phyloP scores from a whole-genome alignment of 2,888 invertebrate species.

The Eristalis intricaria region DNA sequence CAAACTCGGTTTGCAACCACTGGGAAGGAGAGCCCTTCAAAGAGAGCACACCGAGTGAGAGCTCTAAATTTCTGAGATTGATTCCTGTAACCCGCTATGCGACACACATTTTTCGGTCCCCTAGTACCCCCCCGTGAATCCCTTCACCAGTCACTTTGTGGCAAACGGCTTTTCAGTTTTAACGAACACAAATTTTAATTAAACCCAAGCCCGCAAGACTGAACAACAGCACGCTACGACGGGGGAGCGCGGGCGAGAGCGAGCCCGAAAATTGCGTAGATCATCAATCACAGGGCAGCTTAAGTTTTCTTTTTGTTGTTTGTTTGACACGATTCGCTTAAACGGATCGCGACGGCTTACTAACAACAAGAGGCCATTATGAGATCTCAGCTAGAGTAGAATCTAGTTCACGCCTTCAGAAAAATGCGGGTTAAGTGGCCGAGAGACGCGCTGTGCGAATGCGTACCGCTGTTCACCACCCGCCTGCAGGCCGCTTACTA shows the following conservation, averaged over 20 bases:
- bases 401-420: not conserved
- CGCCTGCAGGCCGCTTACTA: not conserved
- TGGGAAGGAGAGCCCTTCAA: not conserved
- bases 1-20: not conserved
- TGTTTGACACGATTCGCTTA: constrained; percentile 57
- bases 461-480: not conserved
- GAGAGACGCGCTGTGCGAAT: not conserved
- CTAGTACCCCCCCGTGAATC: not conserved
- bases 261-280: constrained; percentile 37
- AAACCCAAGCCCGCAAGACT: not conserved
- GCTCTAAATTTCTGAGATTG: not conserved
- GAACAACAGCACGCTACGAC: not conserved
- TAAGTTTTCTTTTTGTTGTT: constrained; percentile 24
- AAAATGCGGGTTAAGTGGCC: not conserved
- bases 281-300: constrained; percentile 53
- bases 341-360: constrained; percentile 44
- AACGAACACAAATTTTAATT: not conserved
- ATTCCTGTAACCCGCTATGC: not conserved
- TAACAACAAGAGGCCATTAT: not conserved
- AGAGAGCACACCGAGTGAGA: not conserved
- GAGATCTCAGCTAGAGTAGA: not conserved
- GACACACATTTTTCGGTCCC: not conserved
- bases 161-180: not conserved
- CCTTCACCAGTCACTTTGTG: no score
- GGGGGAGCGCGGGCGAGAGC: not conserved